Evolutionary conservation across 2,797 vertebrate genomes (phyloP), one percentile per base, ranked within the genome.

Genomic region (Platalea minor): DNA sequence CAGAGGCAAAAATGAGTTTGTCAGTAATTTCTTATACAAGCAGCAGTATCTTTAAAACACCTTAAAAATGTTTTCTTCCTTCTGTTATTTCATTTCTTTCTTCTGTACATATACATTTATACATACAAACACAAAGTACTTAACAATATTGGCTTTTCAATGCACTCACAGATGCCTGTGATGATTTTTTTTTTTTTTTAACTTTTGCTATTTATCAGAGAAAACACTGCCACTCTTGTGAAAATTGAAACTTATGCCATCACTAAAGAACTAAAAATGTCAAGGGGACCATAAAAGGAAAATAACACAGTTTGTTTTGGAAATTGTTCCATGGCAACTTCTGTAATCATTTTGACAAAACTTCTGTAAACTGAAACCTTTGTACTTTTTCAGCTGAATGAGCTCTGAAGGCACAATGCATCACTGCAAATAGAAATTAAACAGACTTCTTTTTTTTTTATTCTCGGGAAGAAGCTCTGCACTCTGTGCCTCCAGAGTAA

Each of bases 391-490:
- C 93, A 93, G 70, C 75, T 74, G 79, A 94, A 95, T 17, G 84
- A 91, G 74, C 84, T 97, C 92, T 75, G 81, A 94, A 96, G 93
- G 95, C 86, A 88, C 95, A 93, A 92, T 97, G 94, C 90, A 95
- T 97, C 97, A 97, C 93, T 91, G 57, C 85, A 93, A 97, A 94
- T 78, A 95, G 89, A 97, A 98, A 97, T 97, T 92, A 97, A 96
- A 87, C 59, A 65, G 91, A 57, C 3, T 17, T 86, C 69, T 41
- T 39, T 48, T 46, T 46, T 64, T 76, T 88, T 88, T 64, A 74
- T 94, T 97, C 92, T 97, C 28, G 8, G 72, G 37, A 86, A 95
- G 96, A 88, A 95, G 78, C 76, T 94, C 63, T 83, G 78, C 83
- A 67, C 85, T 88, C 46, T 24, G 70, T 89, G 80, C 94, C 94